These are phyloP conservation scores for Larimichthys polyactis DNA, from an alignment of 2,113 vertebrate genomes.

Conservation along the genomic window DNA sequence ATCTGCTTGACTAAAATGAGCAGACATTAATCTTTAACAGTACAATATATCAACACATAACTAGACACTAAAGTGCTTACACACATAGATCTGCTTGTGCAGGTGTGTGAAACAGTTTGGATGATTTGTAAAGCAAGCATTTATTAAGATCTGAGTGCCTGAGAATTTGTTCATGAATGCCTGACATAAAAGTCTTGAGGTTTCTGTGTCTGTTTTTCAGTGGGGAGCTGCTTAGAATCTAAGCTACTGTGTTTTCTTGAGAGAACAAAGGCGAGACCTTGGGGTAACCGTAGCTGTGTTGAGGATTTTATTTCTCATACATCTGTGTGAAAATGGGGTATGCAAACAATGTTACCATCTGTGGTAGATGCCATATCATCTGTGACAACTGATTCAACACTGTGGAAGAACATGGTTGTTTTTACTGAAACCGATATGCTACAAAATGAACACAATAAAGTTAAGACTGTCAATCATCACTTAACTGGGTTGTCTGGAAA, in stretches of 20 bases:
- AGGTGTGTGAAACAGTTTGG: slow-evolving; percentile 63
- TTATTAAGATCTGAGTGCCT: slow-evolving; percentile 45
- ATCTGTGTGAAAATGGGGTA: slow-evolving; percentile 36
- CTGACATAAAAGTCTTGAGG: slow-evolving; percentile 49
- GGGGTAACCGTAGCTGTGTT: slow-evolving; percentile 50
- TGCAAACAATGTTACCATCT: slow-evolving; percentile 38
- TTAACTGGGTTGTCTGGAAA: background rate
- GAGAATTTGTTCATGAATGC: slow-evolving; percentile 35
- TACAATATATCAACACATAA: slow-evolving; percentile 29
- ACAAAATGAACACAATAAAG: slow-evolving; percentile 2
- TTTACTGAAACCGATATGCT: slow-evolving; percentile 34
- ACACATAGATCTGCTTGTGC: slow-evolving; percentile 57
- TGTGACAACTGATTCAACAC: slow-evolving; percentile 42
- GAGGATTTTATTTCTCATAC: slow-evolving; percentile 41
- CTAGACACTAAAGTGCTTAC: slow-evolving; percentile 29
- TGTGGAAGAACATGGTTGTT: slow-evolving; percentile 18
- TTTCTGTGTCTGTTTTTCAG: slow-evolving; percentile 51
- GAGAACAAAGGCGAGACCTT: slow-evolving; percentile 36
- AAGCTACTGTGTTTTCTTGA: slow-evolving; percentile 48
- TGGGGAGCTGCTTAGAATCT: slow-evolving; percentile 33
- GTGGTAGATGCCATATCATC: slow-evolving; percentile 46
- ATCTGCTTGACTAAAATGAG: background rate
- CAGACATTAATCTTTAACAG: slow-evolving; percentile 1
- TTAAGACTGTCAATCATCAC: slow-evolving; percentile 25
- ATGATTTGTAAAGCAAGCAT: slow-evolving; percentile 58